phyloP scores from a whole-genome alignment of 2,888 invertebrate genomes.

The Eristalinus sepulchralis region DNA sequence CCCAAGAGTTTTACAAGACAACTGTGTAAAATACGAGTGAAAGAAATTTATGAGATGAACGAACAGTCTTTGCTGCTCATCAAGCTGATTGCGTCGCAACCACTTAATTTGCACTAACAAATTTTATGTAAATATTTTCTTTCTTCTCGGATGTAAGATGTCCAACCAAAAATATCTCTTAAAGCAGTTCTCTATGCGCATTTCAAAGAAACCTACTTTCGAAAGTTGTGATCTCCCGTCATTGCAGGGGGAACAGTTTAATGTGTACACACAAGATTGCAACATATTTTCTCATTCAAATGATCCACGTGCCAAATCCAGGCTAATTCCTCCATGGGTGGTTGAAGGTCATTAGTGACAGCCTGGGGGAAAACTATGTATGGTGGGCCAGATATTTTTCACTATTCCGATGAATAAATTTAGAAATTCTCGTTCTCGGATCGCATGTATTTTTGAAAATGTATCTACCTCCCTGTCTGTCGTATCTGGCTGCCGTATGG shows the following conservation, averaged over 20 bases:
- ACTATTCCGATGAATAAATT: not conserved
- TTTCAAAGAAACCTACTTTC: not conserved
- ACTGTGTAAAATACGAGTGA: no score
- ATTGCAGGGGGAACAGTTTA: not conserved
- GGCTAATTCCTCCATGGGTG: not conserved
- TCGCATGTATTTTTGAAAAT: conserved; percentile 2
- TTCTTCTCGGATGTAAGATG: not conserved
- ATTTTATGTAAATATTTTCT: not conserved
- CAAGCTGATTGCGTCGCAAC: not conserved
- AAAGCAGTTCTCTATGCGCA: not conserved
- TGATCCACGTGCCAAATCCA: not conserved
- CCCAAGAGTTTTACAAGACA: no score
- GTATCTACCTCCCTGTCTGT: not conserved
- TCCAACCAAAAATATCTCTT: not conserved
- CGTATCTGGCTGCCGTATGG: not conserved
- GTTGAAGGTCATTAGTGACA: conserved; percentile 1
- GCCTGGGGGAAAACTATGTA: not conserved
- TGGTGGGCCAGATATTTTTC: not conserved
- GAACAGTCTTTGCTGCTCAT: no score
- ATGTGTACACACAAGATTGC: not conserved
- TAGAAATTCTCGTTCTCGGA: not conserved
- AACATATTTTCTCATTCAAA: not conserved
- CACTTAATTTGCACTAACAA: not conserved
- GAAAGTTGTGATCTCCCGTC: not conserved
- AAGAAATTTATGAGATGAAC: no score